Conservation (phyloP, 2,797 vertebrate species). For the Centropyge bicolor region DNA sequence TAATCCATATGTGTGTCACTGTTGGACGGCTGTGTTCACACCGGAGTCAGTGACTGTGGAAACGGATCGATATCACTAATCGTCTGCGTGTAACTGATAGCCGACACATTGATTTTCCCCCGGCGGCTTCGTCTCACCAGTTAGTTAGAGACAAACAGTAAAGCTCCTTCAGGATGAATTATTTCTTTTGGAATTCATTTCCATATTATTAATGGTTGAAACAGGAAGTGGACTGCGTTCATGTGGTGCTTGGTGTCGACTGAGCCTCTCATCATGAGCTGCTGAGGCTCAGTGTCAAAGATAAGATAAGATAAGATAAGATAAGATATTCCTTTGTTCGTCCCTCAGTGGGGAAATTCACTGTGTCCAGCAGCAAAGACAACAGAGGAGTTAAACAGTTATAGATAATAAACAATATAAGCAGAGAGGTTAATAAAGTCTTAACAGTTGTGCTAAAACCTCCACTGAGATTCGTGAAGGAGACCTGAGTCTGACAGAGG, state of each 20-base stretch:
- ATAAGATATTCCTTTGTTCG: too few species aligned
- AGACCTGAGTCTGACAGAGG: too few species aligned
- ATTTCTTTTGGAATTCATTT: neutral
- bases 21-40: slow-evolving; percentile 19
- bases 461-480: too few species aligned
- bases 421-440: too few species aligned
- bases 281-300: too few species aligned
- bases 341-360: too few species aligned
- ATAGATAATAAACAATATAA: too few species aligned
- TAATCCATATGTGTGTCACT: slow-evolving; percentile 13
- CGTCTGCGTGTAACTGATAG: slow-evolving; percentile 45
- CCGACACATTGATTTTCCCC: slow-evolving; percentile 23
- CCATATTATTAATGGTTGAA: neutral
- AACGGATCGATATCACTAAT: slow-evolving; percentile 49
- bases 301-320: too few species aligned
- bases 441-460: too few species aligned
- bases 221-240: neutral
- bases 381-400: too few species aligned
- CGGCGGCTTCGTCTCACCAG: neutral
- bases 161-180: neutral
- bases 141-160: neutral
- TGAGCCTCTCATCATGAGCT: too few species aligned
- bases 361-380: too few species aligned
- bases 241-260: neutral
- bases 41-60: neutral